Evolutionary conservation across 2,888 invertebrate genomes (phyloP).

Genomic region (Nymphalis urticae): DNA sequence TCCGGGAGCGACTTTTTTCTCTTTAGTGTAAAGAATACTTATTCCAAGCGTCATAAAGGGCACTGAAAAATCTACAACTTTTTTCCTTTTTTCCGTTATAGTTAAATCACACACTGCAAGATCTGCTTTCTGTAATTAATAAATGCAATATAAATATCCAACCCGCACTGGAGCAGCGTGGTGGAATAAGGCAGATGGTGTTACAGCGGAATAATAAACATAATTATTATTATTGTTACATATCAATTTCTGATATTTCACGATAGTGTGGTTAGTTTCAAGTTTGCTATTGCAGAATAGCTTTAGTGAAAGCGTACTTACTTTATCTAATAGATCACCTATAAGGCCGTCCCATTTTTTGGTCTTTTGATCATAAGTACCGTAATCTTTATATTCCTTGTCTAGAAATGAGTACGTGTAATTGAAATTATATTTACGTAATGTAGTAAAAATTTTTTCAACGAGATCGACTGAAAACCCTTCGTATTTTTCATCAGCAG

Average conservation of each 20-base stretch:
- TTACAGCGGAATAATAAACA: no score
- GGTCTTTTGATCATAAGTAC: conserved; percentile 51
- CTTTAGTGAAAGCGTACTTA: conserved; percentile 40
- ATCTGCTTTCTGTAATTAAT: conserved; percentile 61
- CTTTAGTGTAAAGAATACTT: conserved; percentile 92
- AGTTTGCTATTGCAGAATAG: no score
- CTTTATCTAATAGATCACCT: conserved; percentile 68
- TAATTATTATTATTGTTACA: no score
- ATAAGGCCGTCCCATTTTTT: conserved; percentile 72
- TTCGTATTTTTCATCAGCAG: conserved; percentile 84
- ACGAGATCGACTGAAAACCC: conserved; percentile 90
- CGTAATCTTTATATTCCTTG: conserved; percentile 53
- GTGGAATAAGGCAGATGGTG: no score
- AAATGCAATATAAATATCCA: no score
- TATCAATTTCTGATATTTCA: no score
- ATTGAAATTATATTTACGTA: conserved; percentile 68
- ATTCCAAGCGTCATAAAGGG: conserved; percentile 98
- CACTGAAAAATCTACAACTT: conserved; percentile 95
- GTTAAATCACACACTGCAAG: conserved; percentile 86
- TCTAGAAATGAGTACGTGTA: conserved; percentile 64
- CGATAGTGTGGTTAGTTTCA: no score
- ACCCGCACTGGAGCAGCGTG: no score
- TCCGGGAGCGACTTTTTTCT: conserved; percentile 87
- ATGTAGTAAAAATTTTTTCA: conserved; percentile 83
- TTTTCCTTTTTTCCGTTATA: conserved; percentile 94